Base-by-base conservation (phyloP, 2,888 invertebrate species). In the Meliscaeva auricollis region DNA sequence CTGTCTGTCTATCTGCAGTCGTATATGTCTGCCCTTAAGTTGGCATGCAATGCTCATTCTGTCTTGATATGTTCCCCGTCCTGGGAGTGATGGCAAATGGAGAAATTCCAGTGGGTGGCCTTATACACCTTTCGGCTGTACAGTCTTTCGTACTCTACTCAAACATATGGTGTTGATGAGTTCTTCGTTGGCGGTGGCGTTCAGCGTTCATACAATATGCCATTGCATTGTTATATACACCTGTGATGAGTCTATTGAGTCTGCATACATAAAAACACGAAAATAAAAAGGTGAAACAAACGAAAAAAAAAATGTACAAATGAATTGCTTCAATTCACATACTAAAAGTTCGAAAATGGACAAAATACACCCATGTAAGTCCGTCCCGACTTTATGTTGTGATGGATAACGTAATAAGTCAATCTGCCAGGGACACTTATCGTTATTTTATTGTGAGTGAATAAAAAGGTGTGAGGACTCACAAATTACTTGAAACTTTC, bases 191-290 rank as follows among this genome's bases (percentile, higher is more conserved):
- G 9, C 9, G 38, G 11, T 3, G 9, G 3, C 38, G 11, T 9
- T 50, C 13, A 26, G 26, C n/a, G 20, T 50, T 50, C 35, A 22
- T 66, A 13, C 50, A 66, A 17, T 35, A 50, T 38, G 8, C 35
- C n/a, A 66, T 13, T 66, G 35, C n/a, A 20, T 48, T 66, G 48
- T 20, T 32, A 32, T 48, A 11, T 60, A 41, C 26, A 44, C 50
- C n/a, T 50, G 35, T 66, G 50, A 66, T 50, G 50, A 35, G 66
- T 66, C 48, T 50, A 66, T 66, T 50, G 50, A 50, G n/a, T 26
- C 8, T 35, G 20, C 32, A 44, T 17, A 15, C 32, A 44, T 17
- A 15, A 5, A 13, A 3, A 11, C 58, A 0, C 0, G 26, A 8
- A 62, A 2, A 22, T 41, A 60, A 41, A 20, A 20, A 58, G 32